Percentiles rank a stretch among this genome's conserved stretches.
Evolutionary conservation across 2,797 vertebrate species (phyloP).

Genomic region (Hippocampus kuda): DNA sequence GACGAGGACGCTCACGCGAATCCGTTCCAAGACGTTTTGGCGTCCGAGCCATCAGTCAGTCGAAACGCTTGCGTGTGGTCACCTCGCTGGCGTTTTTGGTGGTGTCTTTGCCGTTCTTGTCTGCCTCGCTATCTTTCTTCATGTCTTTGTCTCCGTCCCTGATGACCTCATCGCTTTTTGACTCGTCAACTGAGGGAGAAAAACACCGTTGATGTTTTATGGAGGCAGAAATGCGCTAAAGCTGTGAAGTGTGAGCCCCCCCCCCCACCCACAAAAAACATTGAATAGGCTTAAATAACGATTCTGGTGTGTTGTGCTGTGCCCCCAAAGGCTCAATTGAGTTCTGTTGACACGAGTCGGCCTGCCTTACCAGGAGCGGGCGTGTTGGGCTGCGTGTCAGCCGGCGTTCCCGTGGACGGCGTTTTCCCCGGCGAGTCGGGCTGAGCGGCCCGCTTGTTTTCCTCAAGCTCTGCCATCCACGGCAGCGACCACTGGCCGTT

Average conservation of each 20-base stretch:
- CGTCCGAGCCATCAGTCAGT: neutral
- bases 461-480: constrained; percentile 83
- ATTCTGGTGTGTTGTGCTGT: too few species aligned
- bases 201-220: neutral
- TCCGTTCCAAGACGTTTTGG: neutral
- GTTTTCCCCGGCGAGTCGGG: constrained; percentile 76
- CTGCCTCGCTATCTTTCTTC: constrained; percentile 52
- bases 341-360: too few species aligned
- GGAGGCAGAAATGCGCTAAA: neutral
- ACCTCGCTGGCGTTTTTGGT: constrained; percentile 56
- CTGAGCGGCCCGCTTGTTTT: constrained; percentile 79
- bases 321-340: too few species aligned
- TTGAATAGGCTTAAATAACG: too few species aligned
- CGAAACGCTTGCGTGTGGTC: neutral
- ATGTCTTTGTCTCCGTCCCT: constrained; percentile 62
- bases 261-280: too few species aligned
- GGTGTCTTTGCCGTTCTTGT: constrained; percentile 56
- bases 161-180: constrained; percentile 53
- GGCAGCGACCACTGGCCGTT: constrained; percentile 99
- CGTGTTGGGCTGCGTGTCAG: constrained; percentile 70
- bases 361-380: constrained; percentile 55
- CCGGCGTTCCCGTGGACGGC: constrained; percentile 73
- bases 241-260: too few species aligned
- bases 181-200: constrained; percentile 44
- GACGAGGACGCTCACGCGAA: neutral